phyloP scores from a whole-genome alignment of 2,888 invertebrate species.

The Boloria selene region DNA sequence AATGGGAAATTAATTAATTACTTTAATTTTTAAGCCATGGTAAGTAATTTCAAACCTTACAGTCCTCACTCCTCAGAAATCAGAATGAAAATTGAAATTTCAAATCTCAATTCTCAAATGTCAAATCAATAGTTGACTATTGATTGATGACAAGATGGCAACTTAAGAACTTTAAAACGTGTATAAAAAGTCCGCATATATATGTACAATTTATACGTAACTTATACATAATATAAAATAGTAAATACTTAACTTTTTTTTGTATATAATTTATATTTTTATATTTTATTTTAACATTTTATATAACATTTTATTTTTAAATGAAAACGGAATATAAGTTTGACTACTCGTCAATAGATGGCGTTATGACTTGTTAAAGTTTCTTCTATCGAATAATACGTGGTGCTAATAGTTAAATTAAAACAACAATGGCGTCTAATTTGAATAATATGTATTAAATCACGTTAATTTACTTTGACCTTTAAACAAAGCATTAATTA shows the following conservation, averaged over 20 bases:
- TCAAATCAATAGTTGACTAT: too few species aligned
- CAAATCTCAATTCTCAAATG: too few species aligned
- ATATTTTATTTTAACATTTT: background rate
- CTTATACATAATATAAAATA: too few species aligned
- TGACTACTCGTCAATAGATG: background rate
- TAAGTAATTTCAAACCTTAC: too few species aligned
- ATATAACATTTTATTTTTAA: too few species aligned
- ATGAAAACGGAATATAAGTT: background rate
- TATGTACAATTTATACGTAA: too few species aligned
- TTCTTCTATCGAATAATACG: background rate
- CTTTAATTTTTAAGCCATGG: background rate
- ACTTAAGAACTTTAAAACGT: background rate
- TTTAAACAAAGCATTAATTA: too few species aligned
- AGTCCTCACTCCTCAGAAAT: too few species aligned
- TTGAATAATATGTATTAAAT: background rate
- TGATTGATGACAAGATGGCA: background rate
- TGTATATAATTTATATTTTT: background rate
- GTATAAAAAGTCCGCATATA: background rate
- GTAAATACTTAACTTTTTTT: background rate
- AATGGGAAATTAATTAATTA: slow-evolving; percentile 17
- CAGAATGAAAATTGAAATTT: too few species aligned
- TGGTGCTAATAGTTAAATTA: background rate
- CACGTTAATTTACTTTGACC: background rate
- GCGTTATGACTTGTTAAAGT: background rate
- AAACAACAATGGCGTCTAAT: background rate